Base-by-base conservation (phyloP, 2,888 invertebrate genomes). In the Ypsolopha sequella region DNA sequence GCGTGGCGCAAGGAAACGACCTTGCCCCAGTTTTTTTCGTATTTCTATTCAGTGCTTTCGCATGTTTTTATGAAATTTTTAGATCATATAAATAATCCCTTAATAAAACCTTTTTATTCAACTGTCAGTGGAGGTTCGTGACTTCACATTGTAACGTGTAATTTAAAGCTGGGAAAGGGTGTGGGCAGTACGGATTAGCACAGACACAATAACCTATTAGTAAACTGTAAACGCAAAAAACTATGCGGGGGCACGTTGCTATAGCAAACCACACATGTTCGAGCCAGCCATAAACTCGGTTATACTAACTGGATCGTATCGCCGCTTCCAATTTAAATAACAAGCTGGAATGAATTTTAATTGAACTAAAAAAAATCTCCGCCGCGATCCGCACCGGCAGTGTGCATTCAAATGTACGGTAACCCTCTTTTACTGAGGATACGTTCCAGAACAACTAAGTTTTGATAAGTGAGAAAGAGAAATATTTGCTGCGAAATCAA, bases 251-350 rank as follows among this genome's bases (percentile, higher is more conserved):
- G 55, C 68, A 66, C 68, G 66, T 56, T 54, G 24, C 24, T 24
- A 24, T 24, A n/a, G 10, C 10, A 4, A 24, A 24, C 24, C 24
- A 24, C 24, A 24, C 24, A 24, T 24, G 24, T 24, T 24, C 24
- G 24, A 24, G 24, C 24, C 24, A 24, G 71, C 55, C 67, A 65
- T 70, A 66, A 64, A 73, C 69, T 65, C 24, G 24, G 24, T 24
- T 24, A 24, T 63, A 35, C 50, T 7, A 50, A 41, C 41, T 43
- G 50, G 36, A 43, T 38, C 39, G 39, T 38, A 41, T 50, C 34
- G 36, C 50, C 9, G 14, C 13, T 24, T 44, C 36, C 38, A 9
- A 50, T 50, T 50, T 38, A 38, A 38, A 38, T 38, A 38, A 38
- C 39, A 38, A 38, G 39, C 39, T 2, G n/a, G 39, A 38, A 38